phyloP scores from a whole-genome alignment of 2,797 vertebrate species.

The Aythya fuligula region DNA sequence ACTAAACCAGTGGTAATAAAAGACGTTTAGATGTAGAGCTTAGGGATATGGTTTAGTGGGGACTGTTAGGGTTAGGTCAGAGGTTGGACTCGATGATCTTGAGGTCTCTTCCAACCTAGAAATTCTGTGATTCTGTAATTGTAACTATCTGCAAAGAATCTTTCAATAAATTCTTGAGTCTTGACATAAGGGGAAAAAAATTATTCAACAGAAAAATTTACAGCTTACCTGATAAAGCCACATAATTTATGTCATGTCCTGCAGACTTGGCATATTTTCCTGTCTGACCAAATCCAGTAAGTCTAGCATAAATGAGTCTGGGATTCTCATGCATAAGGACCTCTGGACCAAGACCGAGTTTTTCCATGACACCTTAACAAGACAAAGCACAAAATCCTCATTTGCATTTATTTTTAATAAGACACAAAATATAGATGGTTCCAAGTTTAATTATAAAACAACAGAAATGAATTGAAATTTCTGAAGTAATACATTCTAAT shows the following conservation, averaged over 20 bases:
- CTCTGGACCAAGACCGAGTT: slow-evolving; percentile 89
- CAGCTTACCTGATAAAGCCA: slow-evolving; percentile 90
- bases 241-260: slow-evolving; percentile 96
- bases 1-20: background rate
- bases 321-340: slow-evolving; percentile 87
- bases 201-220: background rate
- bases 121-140: background rate
- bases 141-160: background rate
- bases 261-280: slow-evolving; percentile 83
- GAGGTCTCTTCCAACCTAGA: too few species aligned
- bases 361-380: slow-evolving; percentile 93
- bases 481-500: background rate
- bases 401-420: background rate
- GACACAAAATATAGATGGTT: background rate
- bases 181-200: background rate
- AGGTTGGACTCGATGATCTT: too few species aligned
- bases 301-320: slow-evolving; percentile 90
- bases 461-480: background rate
- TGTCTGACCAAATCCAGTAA: slow-evolving; percentile 93
- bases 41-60: too few species aligned
- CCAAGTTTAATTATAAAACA: background rate
- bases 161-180: background rate
- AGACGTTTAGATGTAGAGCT: too few species aligned
- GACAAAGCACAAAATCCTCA: background rate
- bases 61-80: too few species aligned